phyloP scores from a whole-genome alignment of 2,797 vertebrate species.

The Tragopan temminckii region DNA sequence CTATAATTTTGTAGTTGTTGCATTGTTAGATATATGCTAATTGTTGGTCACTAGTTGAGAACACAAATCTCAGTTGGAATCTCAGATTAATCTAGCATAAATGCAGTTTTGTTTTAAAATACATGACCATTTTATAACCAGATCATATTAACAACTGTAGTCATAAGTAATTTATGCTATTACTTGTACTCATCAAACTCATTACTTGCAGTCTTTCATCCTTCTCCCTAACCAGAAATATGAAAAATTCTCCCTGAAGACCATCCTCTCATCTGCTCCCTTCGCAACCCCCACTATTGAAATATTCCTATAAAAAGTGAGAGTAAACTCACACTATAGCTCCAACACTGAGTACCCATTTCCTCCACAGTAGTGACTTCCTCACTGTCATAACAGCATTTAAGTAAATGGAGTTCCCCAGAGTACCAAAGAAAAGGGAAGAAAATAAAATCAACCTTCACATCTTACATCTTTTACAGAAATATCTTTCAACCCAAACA shows the following conservation, averaged over 20 bases:
- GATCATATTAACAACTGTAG: background rate
- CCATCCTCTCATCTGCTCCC: background rate
- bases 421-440: background rate
- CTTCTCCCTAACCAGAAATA: background rate
- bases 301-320: background rate
- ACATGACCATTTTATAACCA: background rate
- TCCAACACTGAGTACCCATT: background rate
- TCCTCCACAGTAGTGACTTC: background rate
- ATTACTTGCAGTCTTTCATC: constrained; percentile 13
- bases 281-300: background rate
- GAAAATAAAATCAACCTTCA: background rate
- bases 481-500: background rate
- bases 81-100: background rate
- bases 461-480: background rate
- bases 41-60: background rate
- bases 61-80: background rate
- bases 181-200: constrained; percentile 1
- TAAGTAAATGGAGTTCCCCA: background rate
- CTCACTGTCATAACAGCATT: background rate
- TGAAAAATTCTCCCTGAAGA: background rate
- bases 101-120: background rate
- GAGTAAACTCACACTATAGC: background rate
- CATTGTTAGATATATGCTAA: background rate
- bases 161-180: constrained; percentile 4
- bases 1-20: background rate